Percentiles rank a stretch among this genome's conserved stretches.
Conservation (phyloP, 2,797 vertebrate genomes). For the Platyrinchus mystaceus region DNA sequence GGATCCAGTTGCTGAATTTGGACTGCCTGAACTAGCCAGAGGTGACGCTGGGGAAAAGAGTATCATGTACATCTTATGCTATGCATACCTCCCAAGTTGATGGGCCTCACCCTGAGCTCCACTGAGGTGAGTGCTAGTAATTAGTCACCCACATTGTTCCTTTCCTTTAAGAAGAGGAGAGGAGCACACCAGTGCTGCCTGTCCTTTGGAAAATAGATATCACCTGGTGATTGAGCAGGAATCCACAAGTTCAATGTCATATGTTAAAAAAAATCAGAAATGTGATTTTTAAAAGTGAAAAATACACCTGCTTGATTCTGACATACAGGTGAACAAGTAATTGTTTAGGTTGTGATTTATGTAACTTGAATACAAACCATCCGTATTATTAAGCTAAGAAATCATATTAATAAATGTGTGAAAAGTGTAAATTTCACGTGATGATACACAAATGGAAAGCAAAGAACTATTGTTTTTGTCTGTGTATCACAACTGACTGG, state of each 20-base stretch:
- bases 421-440: not conserved
- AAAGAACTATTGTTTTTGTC: not conserved
- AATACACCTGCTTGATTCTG: not conserved
- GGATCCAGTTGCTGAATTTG: not conserved
- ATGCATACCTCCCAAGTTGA: rapidly evolving
- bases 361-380: not conserved
- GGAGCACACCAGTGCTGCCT: rapidly evolving
- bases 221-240: not conserved
- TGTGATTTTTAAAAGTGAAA: not conserved
- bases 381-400: not conserved
- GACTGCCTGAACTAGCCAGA: not conserved
- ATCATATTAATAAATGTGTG: not conserved
- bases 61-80: not conserved
- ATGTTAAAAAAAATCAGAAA: not conserved
- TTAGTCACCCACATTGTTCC: not conserved
- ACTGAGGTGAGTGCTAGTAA: not conserved
- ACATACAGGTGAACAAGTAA: not conserved
- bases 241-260: not conserved
- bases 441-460: not conserved
- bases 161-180: not conserved
- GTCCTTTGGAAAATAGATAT: not conserved
- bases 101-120: not conserved
- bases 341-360: not conserved
- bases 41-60: not conserved
- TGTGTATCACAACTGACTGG: not conserved